Conservation (phyloP, 2,113 vertebrate species). For the Pollimyrus isidori region DNA sequence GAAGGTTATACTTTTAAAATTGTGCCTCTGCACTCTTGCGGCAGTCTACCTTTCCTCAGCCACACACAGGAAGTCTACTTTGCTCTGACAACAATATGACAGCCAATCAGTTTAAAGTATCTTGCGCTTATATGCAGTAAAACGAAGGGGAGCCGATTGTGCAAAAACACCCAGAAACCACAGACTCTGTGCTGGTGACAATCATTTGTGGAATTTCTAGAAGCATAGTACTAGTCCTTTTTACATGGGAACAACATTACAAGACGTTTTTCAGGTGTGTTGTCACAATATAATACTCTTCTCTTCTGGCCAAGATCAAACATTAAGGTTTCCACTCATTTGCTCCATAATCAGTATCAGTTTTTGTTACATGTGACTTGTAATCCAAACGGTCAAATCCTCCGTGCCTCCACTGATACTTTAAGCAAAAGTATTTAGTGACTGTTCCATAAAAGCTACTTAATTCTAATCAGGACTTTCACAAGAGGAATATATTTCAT, state of each 20-base stretch:
- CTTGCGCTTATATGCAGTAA: background rate
- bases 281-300: background rate
- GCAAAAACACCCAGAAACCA: background rate
- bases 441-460: background rate
- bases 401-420: background rate
- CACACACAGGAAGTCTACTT: slow-evolving; percentile 13
- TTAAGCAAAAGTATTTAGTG: background rate
- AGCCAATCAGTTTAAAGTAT: slow-evolving; percentile 24
- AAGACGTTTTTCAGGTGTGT: background rate
- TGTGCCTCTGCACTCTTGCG: background rate
- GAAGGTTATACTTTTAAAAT: background rate
- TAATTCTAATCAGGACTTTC: background rate
- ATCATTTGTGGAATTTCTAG: background rate
- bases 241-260: background rate
- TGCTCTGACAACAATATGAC: background rate
- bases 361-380: background rate
- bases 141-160: background rate
- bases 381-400: background rate
- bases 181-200: background rate
- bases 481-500: background rate
- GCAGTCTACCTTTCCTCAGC: slow-evolving; percentile 22
- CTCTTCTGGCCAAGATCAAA: background rate
- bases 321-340: background rate
- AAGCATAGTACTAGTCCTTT: background rate
- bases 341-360: background rate